Evolutionary conservation across 1,140 invertebrate genomes (phyloP), one percentile per base, ranked within the genome.

Genomic region (Caligus rogercresseyi): DNA sequence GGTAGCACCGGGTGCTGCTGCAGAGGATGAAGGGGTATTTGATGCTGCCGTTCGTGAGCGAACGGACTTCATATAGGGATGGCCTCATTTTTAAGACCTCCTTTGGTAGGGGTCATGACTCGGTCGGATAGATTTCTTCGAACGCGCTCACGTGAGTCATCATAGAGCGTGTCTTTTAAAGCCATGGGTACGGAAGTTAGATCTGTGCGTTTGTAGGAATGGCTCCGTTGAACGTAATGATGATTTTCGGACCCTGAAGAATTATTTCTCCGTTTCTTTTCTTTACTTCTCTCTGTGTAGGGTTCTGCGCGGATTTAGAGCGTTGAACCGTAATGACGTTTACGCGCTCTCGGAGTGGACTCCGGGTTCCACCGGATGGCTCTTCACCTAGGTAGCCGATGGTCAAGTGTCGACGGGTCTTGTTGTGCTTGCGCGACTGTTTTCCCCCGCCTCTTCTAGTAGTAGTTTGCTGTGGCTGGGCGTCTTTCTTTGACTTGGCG

Each of bases 341-440:
- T 62, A 57, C 43, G 3, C 61, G 21, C 21, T 63, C 61, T 63
- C 31, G 21, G 3, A 63, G 23, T 14, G 61, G 61, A 25, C 61
- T 63, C 7, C 61, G 18, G 2, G 25, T 25, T 11, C 31, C 31
- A 43, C 7, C 31, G 7, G 31, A n/a, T n/a, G n/a, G n/a, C n/a
- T n/a, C n/a, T 14, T 63, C 61, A 21, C 52, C 61, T 15, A 15
- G 2, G 18, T 63, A 63, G 4, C 61, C 61, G 25, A 63, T 63
- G n/a, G 61, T 63, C 11, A 63, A 19, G 18, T 21, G 25, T 3
- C 61, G 18, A 25, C 25, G n/a, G 25, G 25, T 51, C 1, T 63
- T 25, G 1, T 20, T 54, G 7, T 51, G 25, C 24, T 56, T 20
- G 54, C 18, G 3, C 24, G 19, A n/a, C 19, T 23, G 2, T 20